These are phyloP conservation scores for Neosalanx taihuensis DNA, from an alignment of 2,797 vertebrate species.

Conservation along the genomic window DNA sequence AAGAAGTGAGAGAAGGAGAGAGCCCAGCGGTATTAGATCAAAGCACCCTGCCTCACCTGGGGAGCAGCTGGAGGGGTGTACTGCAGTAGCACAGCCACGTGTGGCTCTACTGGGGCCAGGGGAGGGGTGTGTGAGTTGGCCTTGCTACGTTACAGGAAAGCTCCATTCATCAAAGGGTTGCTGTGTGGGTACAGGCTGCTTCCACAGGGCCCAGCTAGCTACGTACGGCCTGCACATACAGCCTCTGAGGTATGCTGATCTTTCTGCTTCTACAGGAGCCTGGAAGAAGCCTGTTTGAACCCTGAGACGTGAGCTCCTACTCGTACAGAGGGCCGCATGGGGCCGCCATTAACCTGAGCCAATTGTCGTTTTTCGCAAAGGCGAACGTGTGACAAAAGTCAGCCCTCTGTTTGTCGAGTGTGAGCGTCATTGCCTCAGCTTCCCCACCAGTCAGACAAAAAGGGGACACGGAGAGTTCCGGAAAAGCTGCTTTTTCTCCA, in stretches of 20 bases:
- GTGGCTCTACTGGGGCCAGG: neutral
- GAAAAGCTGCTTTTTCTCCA: no score
- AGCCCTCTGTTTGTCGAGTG: no score
- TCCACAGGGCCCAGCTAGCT: conserved; percentile 32
- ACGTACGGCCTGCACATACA: neutral
- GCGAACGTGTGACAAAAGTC: no score
- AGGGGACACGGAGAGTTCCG: no score
- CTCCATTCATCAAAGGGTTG: neutral
- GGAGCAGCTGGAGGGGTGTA: conserved; percentile 21
- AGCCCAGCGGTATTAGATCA: conserved; percentile 42
- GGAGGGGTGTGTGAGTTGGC: neutral
- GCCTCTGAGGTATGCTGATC: neutral
- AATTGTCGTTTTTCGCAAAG: conserved; percentile 8
- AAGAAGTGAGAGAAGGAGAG: conserved; percentile 44
- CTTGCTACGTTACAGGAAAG: neutral
- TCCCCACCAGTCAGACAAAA: no score
- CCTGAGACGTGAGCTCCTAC: conserved; percentile 61
- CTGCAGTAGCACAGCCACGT: neutral
- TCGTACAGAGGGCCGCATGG: conserved; percentile 42
- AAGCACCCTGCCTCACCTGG: conserved; percentile 37
- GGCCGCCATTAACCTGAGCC: conserved; percentile 4
- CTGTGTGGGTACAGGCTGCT: conserved; percentile 16
- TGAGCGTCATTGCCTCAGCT: no score
- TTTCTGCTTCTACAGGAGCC: neutral
- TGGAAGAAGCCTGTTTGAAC: conserved; percentile 51